phyloP scores from a whole-genome alignment of 30 jellyfish, hydroid and myxozoan genomes.

The Aurelia coerulea region DNA sequence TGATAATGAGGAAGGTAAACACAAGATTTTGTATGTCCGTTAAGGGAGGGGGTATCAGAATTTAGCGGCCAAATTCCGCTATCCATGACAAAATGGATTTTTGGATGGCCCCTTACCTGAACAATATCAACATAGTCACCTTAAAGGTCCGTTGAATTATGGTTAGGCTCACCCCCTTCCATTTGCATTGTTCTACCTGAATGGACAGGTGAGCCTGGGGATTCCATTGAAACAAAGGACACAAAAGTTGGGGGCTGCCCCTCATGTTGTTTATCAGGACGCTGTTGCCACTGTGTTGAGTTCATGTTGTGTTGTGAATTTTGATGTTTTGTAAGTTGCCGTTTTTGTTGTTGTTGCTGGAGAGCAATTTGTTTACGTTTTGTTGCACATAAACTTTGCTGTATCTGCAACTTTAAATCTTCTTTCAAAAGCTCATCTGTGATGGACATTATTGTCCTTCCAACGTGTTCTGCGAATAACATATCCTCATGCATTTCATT shows the following conservation, averaged over 20 bases:
- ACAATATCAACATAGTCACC: neutral
- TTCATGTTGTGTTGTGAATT: neutral
- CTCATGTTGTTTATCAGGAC: conserved; percentile 28
- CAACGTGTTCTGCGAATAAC: conserved; percentile 77
- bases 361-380: conserved; percentile 59
- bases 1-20: too few relatives aligned
- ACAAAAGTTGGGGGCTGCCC: conserved; percentile 54
- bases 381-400: conserved; percentile 70
- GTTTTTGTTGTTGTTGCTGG: conserved; percentile 44
- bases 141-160: neutral
- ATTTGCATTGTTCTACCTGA: conserved; percentile 6
- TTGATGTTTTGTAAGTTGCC: neutral
- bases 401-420: conserved; percentile 66
- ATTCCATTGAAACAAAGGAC: conserved; percentile 21
- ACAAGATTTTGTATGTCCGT: too few relatives aligned
- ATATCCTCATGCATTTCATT: conserved; percentile 51
- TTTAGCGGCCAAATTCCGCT: too few relatives aligned
- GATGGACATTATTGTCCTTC: conserved; percentile 50
- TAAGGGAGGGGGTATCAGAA: too few relatives aligned
- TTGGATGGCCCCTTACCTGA: neutral
- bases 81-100: too few relatives aligned
- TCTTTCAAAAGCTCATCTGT: conserved; percentile 71
- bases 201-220: conserved; percentile 44
- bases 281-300: neutral
- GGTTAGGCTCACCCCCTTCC: conserved; percentile 19